A percentile compares a stretch with the other conserved stretches of the same genome.
Evolutionary conservation across 2,113 vertebrate genomes (phyloP).

Genomic region (Mesembrinibis cayennensis): DNA sequence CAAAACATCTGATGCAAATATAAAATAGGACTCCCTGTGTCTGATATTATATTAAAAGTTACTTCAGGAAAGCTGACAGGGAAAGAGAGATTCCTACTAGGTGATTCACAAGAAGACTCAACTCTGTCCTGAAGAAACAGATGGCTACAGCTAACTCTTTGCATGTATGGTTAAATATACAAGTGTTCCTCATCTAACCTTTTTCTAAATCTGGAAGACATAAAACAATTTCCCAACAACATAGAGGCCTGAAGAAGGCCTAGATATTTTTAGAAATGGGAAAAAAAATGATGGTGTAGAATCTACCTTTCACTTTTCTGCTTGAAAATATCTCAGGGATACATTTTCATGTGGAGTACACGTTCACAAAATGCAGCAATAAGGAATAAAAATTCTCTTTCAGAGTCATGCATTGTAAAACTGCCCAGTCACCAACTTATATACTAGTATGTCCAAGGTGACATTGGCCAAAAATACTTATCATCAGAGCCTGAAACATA

Average conservation of each 20-base stretch:
- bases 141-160: slow-evolving; percentile 20
- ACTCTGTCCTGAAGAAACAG: background rate
- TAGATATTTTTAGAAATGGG: background rate
- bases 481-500: background rate
- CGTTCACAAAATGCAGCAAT: background rate
- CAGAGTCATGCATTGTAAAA: background rate
- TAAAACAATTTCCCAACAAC: background rate
- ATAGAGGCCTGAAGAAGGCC: background rate
- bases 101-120: background rate
- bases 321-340: background rate
- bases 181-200: background rate
- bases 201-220: background rate
- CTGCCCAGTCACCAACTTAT: background rate
- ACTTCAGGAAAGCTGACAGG: background rate
- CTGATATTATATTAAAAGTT: background rate
- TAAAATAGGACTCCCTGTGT: background rate
- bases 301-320: background rate
- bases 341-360: background rate
- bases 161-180: background rate
- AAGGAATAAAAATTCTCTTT: background rate
- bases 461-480: background rate
- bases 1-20: slow-evolving; percentile 7
- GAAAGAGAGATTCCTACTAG: background rate
- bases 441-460: background rate
- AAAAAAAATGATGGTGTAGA: accelerated